These are phyloP conservation scores for Thamnophis sirtalis DNA, from an alignment of 2,113 vertebrate genomes.

Conservation along the genomic window DNA sequence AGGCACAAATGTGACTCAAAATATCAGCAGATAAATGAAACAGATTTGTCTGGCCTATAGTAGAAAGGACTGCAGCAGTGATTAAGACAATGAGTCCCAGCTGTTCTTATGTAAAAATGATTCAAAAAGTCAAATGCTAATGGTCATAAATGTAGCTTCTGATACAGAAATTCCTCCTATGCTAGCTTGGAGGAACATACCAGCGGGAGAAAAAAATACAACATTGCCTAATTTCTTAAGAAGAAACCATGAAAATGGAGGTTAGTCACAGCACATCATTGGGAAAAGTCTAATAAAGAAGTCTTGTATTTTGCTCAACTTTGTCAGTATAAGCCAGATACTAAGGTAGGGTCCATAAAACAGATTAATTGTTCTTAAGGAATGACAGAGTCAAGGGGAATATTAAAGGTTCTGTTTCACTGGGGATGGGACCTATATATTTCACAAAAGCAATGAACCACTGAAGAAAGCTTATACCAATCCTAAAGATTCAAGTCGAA, in stretches of 20 bases:
- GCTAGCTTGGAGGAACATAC: background rate
- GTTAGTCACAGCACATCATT: background rate
- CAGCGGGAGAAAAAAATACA: background rate
- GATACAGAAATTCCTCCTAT: background rate
- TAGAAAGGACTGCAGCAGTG: background rate
- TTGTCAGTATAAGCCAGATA: conserved; percentile 8
- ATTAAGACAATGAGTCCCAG: background rate
- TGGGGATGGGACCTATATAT: conserved; percentile 12
- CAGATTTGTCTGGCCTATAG: background rate
- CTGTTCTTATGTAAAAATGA: background rate
- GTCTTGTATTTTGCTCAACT: conserved; percentile 3
- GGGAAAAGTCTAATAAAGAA: background rate
- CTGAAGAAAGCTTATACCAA: conserved; percentile 14
- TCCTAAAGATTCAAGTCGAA: conserved; percentile 14
- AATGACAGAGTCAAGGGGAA: conserved; percentile 35
- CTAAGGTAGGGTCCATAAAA: background rate
- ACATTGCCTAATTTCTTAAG: background rate
- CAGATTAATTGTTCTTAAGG: conserved; percentile 27
- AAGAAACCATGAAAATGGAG: background rate
- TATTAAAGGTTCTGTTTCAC: background rate
- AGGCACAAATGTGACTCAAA: background rate
- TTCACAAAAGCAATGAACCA: conserved; percentile 17
- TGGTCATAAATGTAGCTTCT: background rate
- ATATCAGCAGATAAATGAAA: background rate
- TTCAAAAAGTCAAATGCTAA: background rate